phyloP scores from a whole-genome alignment of 2,888 invertebrate species.

The Trissoscelio sp. region DNA sequence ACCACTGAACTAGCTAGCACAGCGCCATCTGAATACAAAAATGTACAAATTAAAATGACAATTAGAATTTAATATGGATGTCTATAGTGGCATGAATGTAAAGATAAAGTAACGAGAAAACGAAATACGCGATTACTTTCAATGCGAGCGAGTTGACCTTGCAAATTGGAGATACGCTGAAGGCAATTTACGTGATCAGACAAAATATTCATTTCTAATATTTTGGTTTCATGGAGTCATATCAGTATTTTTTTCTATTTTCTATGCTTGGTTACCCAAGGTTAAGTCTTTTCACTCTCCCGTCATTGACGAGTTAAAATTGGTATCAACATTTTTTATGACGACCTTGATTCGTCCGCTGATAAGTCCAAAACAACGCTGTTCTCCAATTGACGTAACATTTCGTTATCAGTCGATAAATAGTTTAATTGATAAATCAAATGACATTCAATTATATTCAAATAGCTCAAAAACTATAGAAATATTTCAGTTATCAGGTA shows the following conservation, averaged over 20 bases:
- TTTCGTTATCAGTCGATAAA: constrained; percentile 32
- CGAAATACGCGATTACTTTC: background rate
- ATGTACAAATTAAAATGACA: background rate
- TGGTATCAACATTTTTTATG: constrained; percentile 53
- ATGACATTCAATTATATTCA: constrained; percentile 7
- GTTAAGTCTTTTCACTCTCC: constrained; percentile 53
- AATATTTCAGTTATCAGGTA: background rate
- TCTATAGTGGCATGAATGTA: background rate
- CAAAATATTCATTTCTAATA: constrained; percentile 28
- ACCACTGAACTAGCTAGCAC: no score
- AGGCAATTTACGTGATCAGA: constrained; percentile 8
- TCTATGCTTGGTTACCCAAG: no score
- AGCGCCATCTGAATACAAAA: no score
- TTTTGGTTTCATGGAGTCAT: no score
- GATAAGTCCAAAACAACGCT: constrained; percentile 41
- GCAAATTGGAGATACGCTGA: background rate
- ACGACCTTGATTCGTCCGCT: constrained; percentile 44
- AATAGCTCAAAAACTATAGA: no score
- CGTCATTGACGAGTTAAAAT: constrained; percentile 52
- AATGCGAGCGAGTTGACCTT: constrained; percentile 1
- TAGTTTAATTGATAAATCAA: constrained; percentile 29
- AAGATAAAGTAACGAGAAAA: background rate
- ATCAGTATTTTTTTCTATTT: no score
- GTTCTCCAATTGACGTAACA: constrained; percentile 49
- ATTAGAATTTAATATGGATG: background rate